Conservation (phyloP, 2,797 vertebrate species). For the Psittacula echo region DNA sequence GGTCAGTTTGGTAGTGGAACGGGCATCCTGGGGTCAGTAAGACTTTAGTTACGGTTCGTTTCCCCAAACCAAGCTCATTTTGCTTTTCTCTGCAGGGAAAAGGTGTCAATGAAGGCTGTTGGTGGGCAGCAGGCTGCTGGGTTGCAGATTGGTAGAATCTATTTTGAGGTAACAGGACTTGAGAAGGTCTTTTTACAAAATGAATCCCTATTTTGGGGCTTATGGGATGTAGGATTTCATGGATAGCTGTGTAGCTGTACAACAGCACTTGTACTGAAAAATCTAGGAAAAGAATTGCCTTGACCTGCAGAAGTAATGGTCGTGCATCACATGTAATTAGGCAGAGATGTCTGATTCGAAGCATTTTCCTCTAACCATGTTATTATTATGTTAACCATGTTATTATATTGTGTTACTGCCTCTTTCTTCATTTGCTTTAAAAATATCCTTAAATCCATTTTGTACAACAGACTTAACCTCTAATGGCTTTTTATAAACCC, state of each 20-base stretch:
- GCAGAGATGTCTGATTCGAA: not conserved
- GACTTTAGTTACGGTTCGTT: not conserved
- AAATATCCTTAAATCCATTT: not conserved
- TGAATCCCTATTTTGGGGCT: not conserved
- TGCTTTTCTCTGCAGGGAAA: not conserved
- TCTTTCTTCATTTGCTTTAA: not conserved
- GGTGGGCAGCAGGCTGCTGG: not conserved
- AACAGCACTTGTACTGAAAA: not conserved
- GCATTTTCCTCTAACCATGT: not conserved
- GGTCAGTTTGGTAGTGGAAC: not conserved
- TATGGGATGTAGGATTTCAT: not conserved
- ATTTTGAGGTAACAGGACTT: not conserved
- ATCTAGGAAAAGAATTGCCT: not conserved
- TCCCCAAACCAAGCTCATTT: not conserved
- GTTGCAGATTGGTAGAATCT: not conserved
- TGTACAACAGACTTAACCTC: not conserved
- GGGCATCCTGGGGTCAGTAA: not conserved
- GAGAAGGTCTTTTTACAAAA: not conserved
- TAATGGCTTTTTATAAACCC: not conserved
- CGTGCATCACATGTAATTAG: not conserved
- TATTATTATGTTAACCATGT: not conserved
- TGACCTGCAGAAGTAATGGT: not conserved
- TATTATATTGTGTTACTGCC: not conserved
- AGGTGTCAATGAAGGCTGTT: not conserved
- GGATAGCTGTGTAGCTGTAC: not conserved